Evolutionary conservation across 2,113 vertebrate species (phyloP).

Genomic region (Cromileptes altivelis): DNA sequence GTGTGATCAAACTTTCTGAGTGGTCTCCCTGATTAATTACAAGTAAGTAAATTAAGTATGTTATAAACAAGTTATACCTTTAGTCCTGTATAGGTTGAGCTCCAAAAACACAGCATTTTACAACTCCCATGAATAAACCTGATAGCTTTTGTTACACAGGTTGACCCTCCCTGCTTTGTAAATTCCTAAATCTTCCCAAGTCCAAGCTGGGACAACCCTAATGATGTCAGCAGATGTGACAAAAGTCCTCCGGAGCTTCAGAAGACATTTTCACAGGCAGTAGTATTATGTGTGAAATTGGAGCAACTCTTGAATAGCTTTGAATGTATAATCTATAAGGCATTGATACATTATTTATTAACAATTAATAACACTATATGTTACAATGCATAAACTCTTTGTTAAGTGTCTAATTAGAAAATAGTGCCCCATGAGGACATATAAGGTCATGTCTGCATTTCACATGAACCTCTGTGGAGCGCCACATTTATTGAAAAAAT

Average conservation of each 20-base stretch:
- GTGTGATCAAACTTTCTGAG: not conserved
- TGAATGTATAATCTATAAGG: no score
- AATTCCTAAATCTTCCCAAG: not conserved
- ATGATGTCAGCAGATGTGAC: not conserved
- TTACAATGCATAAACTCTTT: not conserved
- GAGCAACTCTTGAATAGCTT: not conserved
- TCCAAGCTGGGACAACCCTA: not conserved
- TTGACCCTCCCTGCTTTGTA: not conserved
- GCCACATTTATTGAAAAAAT: slow-evolving; percentile 49
- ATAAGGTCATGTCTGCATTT: slow-evolving; percentile 10
- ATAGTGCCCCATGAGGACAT: no score
- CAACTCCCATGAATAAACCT: not conserved
- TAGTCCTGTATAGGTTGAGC: not conserved
- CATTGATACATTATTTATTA: not conserved
- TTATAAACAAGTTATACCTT: not conserved
- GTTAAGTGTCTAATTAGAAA: not conserved
- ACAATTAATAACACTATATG: not conserved
- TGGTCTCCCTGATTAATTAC: no score
- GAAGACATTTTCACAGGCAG: not conserved
- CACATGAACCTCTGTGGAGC: slow-evolving; percentile 1
- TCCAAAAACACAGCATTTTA: not conserved
- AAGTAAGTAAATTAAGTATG: no score
- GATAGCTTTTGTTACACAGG: not conserved
- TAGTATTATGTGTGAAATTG: not conserved
- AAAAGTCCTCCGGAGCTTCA: not conserved